These are phyloP conservation scores for Chymomyza caudatula DNA, from an alignment of 2,888 invertebrate species.

Conservation along the genomic window DNA sequence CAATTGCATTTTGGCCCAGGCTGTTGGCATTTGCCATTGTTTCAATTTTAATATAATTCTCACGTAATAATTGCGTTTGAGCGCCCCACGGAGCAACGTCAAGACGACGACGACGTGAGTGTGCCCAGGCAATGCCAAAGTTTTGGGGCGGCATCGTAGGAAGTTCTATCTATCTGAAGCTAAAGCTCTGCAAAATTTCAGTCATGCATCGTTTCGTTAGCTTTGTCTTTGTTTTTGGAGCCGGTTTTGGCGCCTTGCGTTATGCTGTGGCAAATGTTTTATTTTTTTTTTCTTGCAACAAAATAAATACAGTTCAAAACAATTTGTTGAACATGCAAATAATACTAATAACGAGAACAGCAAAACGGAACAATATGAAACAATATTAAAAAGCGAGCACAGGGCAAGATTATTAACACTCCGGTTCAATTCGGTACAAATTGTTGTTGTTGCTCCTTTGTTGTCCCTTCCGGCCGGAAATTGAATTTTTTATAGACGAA, in stretches of 20 bases:
- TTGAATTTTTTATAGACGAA: constrained; percentile 47
- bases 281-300: neutral
- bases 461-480: constrained; percentile 46
- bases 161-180: neutral
- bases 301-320: neutral
- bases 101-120: neutral
- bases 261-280: neutral
- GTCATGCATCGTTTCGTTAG: neutral
- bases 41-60: constrained; percentile 74
- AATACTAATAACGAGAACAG: neutral
- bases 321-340: constrained; percentile 1
- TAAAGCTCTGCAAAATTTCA: neutral
- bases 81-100: constrained; percentile 9
- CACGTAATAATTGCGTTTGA: constrained; percentile 75
- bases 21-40: constrained; percentile 50
- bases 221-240: neutral
- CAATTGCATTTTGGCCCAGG: constrained; percentile 42
- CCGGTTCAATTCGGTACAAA: neutral
- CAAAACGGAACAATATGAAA: neutral
- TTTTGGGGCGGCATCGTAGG: constrained; percentile 28
- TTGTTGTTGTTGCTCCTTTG: constrained; percentile 20
- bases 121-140: constrained; percentile 41
- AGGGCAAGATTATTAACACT: too few species aligned
- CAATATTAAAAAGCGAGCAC: neutral
- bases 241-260: neutral